Conservation (phyloP, 2,888 invertebrate species). For the Agrotis exclamationis region DNA sequence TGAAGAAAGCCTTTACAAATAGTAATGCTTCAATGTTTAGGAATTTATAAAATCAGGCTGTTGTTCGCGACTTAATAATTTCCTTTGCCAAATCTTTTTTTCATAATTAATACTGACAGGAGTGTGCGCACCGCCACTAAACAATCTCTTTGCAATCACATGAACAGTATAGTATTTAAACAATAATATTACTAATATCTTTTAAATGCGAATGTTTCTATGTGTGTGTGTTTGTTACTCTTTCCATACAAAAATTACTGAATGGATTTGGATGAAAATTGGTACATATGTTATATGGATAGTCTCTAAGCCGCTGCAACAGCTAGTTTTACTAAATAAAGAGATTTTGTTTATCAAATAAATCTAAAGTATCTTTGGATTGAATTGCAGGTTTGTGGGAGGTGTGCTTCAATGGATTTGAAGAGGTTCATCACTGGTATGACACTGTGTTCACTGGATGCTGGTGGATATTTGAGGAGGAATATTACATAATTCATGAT, state of each 20-base stretch:
- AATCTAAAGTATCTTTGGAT: background rate
- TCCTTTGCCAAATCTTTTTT: background rate
- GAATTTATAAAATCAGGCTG: background rate
- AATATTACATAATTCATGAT: slow-evolving; percentile 98
- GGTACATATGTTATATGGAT: no score
- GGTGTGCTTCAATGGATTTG: slow-evolving; percentile 97
- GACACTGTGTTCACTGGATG: slow-evolving; percentile 96
- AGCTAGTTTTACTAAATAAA: no score
- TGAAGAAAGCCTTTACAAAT: background rate
- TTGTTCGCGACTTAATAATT: background rate
- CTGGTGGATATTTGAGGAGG: slow-evolving; percentile 99
- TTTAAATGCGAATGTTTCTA: no score
- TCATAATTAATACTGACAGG: background rate
- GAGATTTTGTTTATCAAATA: no score
- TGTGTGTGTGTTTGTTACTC: no score
- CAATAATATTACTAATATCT: no score
- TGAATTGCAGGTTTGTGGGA: slow-evolving; percentile 96
- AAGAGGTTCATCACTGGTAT: slow-evolving; percentile 96
- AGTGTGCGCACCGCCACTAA: no score
- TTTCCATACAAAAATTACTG: no score
- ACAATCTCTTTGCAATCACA: background rate
- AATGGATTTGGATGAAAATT: no score
- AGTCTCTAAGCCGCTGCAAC: no score
- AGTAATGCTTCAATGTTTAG: background rate
- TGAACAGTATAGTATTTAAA: background rate